A percentile compares a stretch with the other conserved stretches of the same genome.
phyloP scores from a whole-genome alignment of 2,113 vertebrate species.

The Zootoca vivipara region DNA sequence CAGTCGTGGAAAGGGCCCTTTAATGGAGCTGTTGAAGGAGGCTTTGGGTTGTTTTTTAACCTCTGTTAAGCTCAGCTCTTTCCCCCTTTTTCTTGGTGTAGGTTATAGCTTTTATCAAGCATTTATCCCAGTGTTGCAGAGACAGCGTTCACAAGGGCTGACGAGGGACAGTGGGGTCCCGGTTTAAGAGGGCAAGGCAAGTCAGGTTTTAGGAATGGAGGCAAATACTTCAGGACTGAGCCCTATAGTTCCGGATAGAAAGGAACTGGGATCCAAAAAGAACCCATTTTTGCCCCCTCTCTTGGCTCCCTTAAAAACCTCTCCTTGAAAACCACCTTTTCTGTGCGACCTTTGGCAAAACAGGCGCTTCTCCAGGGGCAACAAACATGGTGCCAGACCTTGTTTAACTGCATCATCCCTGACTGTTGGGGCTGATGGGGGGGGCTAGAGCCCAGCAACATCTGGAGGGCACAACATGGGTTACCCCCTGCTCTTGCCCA shows the following conservation, averaged over 20 bases:
- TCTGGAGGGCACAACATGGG: background rate
- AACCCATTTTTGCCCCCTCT: background rate
- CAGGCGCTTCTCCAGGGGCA: background rate
- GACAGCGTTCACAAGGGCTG: too few relatives aligned
- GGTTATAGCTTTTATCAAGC: background rate
- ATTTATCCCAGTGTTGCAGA: too few relatives aligned
- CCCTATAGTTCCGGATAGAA: background rate
- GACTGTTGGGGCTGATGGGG: background rate
- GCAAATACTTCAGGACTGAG: background rate
- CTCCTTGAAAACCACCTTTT: background rate
- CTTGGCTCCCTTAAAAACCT: background rate
- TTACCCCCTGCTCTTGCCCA: too few relatives aligned
- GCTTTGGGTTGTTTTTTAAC: too few relatives aligned
- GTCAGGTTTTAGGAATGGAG: background rate
- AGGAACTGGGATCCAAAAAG: background rate
- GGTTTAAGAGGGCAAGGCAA: too few relatives aligned
- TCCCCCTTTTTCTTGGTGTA: background rate
- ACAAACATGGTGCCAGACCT: background rate
- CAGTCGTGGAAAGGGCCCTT: background rate
- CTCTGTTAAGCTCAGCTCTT: background rate
- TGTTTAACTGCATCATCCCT: background rate
- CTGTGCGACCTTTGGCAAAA: background rate
- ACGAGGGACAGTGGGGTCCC: background rate
- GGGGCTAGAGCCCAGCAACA: background rate
- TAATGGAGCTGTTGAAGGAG: background rate